Evolutionary conservation across 64 coral and sea anemone species (phyloP).

Genomic region (Orbicella faveolata): DNA sequence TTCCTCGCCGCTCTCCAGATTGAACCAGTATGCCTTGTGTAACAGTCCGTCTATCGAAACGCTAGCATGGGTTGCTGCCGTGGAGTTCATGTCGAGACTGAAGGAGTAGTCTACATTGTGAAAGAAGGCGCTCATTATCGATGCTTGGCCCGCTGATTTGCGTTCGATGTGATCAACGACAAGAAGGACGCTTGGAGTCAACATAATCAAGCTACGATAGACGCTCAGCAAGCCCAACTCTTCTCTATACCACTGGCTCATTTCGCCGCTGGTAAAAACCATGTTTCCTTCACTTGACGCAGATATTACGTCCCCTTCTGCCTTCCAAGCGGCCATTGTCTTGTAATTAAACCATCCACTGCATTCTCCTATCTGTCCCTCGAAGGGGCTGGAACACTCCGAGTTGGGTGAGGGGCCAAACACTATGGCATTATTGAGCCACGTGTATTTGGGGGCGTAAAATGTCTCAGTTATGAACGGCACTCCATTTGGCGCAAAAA

Average conservation of each 20-base stretch:
- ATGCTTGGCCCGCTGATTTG: constrained; percentile 1
- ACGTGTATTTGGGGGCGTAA: constrained; percentile 93
- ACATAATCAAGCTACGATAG: constrained; percentile 55
- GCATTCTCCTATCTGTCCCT: constrained; percentile 71
- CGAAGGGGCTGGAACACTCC: constrained; percentile 51
- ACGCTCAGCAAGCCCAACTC: constrained; percentile 53
- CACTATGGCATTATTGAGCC: constrained; percentile 80
- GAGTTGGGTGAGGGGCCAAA: constrained; percentile 78
- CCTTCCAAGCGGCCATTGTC: constrained; percentile 27
- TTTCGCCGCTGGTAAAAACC: constrained; percentile 61
- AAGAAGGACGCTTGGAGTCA: constrained; percentile 38
- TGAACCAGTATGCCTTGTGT: constrained; percentile 13
- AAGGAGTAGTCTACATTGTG: constrained; percentile 78
- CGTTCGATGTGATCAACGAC: constrained; percentile 77
- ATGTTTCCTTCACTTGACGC: constrained; percentile 41
- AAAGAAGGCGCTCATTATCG: constrained; percentile 84
- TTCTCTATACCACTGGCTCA: constrained; percentile 59
- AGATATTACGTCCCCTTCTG: constrained; percentile 38
- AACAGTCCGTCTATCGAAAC: constrained; percentile 20
- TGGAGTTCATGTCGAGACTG: neutral
- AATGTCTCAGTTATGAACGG: constrained; percentile 79
- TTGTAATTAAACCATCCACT: constrained; percentile 52
- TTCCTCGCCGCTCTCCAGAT: neutral
- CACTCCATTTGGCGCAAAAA: constrained; percentile 81
- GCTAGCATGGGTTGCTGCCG: neutral